Evolutionary conservation across 1,140 invertebrate species (phyloP).

Genomic region (Drosophila sproati): DNA sequence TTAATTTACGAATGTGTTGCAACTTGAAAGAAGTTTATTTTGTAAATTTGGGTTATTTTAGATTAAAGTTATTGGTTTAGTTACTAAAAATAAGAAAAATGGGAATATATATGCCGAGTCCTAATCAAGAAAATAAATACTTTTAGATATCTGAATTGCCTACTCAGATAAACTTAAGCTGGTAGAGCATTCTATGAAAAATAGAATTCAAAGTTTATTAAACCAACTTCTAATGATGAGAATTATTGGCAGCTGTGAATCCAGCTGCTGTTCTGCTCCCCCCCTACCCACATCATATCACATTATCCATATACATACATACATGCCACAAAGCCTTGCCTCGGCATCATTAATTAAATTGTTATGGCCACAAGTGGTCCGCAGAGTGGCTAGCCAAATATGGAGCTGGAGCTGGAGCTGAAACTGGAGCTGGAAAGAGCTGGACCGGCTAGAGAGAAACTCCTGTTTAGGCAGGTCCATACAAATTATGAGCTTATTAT

Average conservation of each 20-base stretch:
- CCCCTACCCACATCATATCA: too few species aligned
- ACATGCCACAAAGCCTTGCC: conserved; percentile 24
- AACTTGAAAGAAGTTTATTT: too few species aligned
- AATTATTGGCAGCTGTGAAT: conserved; percentile 57
- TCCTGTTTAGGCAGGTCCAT: conserved; percentile 65
- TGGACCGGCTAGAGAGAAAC: background rate
- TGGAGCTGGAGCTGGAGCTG: conserved; percentile 30
- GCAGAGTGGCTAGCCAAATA: conserved; percentile 53
- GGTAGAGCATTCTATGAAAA: too few species aligned
- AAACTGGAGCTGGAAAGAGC: conserved; percentile 17
- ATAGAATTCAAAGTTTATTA: too few species aligned
- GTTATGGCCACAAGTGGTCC: conserved; percentile 54
- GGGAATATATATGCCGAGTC: too few species aligned
- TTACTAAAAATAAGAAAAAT: too few species aligned
- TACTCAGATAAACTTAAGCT: too few species aligned
- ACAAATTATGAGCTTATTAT: conserved; percentile 83
- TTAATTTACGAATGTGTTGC: too few species aligned
- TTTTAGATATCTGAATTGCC: too few species aligned
- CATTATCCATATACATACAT: conserved; percentile 8
- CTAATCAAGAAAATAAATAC: too few species aligned
- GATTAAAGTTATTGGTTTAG: too few species aligned
- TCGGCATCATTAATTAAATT: conserved; percentile 76
- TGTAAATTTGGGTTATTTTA: too few species aligned
- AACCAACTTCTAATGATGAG: conserved; percentile 34
- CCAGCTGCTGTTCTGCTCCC: background rate